Percentiles rank a stretch among this genome's conserved stretches.
Evolutionary conservation across 2,113 vertebrate genomes (phyloP).

Genomic region (Anhinga rufa): DNA sequence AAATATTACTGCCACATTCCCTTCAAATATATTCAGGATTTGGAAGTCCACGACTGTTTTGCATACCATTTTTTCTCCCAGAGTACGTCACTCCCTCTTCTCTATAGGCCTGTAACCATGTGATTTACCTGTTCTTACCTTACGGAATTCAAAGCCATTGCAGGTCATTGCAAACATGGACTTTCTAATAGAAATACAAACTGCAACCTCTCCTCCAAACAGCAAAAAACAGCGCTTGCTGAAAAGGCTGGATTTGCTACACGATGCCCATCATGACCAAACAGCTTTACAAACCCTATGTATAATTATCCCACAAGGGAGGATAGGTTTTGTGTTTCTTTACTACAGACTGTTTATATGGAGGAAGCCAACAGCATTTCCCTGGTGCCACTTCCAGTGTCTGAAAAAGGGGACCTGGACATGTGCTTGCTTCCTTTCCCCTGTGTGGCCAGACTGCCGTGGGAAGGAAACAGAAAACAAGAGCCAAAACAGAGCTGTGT

Average conservation of each 20-base stretch:
- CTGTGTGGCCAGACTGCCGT: neutral
- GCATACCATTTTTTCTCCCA: neutral
- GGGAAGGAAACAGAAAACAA: neutral
- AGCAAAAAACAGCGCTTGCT: neutral
- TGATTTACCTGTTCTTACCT: neutral
- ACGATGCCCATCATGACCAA: neutral
- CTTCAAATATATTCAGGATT: neutral
- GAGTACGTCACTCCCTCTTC: neutral
- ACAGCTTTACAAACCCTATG: neutral
- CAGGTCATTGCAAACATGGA: neutral
- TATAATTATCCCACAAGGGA: neutral
- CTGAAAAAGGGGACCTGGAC: neutral
- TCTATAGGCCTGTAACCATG: rapidly evolving
- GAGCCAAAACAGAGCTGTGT: neutral
- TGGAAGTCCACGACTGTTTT: neutral
- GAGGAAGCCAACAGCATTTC: neutral
- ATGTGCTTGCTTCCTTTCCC: neutral
- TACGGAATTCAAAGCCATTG: neutral
- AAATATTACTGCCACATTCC: neutral
- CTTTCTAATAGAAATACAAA: neutral
- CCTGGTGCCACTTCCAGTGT: neutral
- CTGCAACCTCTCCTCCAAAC: neutral
- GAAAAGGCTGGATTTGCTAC: neutral
- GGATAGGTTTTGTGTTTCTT: neutral
- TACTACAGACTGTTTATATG: neutral